Evolutionary conservation across 2,113 vertebrate species (phyloP).

Genomic region (Osmerus eperlanus): DNA sequence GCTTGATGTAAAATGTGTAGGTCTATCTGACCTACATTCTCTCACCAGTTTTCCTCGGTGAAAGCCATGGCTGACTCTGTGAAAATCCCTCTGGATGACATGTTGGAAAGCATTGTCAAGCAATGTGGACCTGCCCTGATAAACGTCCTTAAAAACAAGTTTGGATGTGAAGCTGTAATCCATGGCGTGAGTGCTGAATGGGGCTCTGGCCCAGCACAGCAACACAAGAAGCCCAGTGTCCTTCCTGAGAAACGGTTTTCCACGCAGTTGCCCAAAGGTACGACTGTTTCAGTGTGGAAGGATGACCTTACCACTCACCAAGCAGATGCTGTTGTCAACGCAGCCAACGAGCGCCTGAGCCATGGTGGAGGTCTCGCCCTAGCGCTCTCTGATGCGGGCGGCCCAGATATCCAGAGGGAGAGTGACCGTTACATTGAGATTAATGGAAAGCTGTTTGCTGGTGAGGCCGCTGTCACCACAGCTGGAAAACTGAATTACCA

Average conservation of each 20-base stretch:
- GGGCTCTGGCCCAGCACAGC: fast-evolving
- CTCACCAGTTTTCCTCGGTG: background rate
- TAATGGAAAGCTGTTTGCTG: constrained; percentile 24
- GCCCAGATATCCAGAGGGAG: constrained; percentile 63
- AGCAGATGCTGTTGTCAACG: constrained; percentile 82
- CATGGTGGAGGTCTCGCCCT: constrained; percentile 78
- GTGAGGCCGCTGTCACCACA: constrained; percentile 48
- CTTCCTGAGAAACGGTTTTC: constrained; percentile 53
- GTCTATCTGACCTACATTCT: background rate
- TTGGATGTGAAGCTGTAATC: constrained; percentile 62
- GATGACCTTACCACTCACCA: constrained; percentile 76
- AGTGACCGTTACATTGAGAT: constrained; percentile 6
- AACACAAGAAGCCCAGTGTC: fast-evolving
- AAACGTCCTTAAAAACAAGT: constrained; percentile 65
- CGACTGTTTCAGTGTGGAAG: constrained; percentile 79
- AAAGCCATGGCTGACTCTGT: constrained; percentile 26
- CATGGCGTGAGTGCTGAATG: constrained; percentile 20
- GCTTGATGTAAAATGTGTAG: background rate
- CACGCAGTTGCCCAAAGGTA: constrained; percentile 20
- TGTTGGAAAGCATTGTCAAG: constrained; percentile 47
- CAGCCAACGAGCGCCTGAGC: constrained; percentile 71
- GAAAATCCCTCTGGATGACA: background rate
- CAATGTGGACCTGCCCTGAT: constrained; percentile 49
- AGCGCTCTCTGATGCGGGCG: constrained; percentile 74
- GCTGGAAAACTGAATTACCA: constrained; percentile 74